These are phyloP conservation scores for Scaptomyza pallida DNA, from an alignment of 1,140 invertebrate genomes.

Conservation along the genomic window DNA sequence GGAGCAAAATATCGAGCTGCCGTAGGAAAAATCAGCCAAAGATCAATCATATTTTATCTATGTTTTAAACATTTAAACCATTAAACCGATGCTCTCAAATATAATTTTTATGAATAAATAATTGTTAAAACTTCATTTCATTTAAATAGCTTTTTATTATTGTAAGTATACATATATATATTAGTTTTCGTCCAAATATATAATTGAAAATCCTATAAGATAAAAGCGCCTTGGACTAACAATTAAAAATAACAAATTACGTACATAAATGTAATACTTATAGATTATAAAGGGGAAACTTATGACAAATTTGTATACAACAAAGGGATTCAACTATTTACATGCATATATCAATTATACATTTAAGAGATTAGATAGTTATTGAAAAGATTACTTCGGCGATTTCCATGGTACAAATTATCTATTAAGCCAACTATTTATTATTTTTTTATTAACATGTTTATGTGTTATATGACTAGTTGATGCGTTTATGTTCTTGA, in stretches of 20 bases:
- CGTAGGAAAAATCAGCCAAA: too few species aligned
- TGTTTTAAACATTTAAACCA: too few species aligned
- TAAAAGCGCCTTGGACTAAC: constrained; percentile 71
- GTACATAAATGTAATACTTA: constrained; percentile 50
- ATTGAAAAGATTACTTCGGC: constrained; percentile 37
- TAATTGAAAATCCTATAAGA: constrained; percentile 63
- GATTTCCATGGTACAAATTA: constrained; percentile 30
- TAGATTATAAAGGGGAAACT: constrained; percentile 52
- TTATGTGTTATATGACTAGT: constrained; percentile 16
- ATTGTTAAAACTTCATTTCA: constrained; percentile 5
- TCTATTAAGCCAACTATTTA: constrained; percentile 29
- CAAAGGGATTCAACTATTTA: constrained; percentile 62
- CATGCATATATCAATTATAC: constrained; percentile 51
- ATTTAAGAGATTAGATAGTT: constrained; percentile 26
- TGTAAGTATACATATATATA: constrained; percentile 23
- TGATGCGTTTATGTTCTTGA: constrained; percentile 72
- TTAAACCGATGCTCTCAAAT: too few species aligned
- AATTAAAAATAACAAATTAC: constrained; percentile 75
- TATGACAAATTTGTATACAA: constrained; percentile 64
- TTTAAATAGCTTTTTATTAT: constrained; percentile 63
- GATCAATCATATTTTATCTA: too few species aligned
- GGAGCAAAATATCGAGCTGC: too few species aligned
- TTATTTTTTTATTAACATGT: constrained; percentile 36
- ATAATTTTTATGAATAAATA: too few species aligned
- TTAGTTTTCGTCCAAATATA: constrained; percentile 53